phyloP scores from a whole-genome alignment of 2,888 invertebrate species.

The Hymenopus coronatus region DNA sequence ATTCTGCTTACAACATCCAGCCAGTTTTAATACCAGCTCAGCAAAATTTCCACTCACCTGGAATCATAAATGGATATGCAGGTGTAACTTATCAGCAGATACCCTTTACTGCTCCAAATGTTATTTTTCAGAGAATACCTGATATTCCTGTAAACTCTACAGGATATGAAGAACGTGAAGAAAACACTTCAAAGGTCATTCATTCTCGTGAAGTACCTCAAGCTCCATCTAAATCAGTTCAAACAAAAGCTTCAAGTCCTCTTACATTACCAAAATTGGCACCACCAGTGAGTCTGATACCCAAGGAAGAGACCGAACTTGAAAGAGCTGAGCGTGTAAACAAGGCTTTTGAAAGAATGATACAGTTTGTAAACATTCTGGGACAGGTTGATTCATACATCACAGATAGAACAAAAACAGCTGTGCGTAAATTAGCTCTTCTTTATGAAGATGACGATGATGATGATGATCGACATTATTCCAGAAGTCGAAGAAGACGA shows the following conservation, averaged over 20 bases:
- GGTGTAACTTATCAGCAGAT: not conserved
- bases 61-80: not conserved
- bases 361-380: slow-evolving; percentile 51
- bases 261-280: not conserved
- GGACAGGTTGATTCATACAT: slow-evolving; percentile 53
- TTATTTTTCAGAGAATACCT: not conserved
- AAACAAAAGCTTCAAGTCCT: not conserved
- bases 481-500: not conserved
- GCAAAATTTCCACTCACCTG: not conserved
- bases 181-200: not conserved
- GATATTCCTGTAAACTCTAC: not conserved
- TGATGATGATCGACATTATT: not conserved
- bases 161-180: not conserved
- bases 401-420: slow-evolving; percentile 42
- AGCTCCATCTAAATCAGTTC: not conserved
- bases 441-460: not conserved
- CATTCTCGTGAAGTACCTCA: not conserved
- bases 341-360: slow-evolving; percentile 50
- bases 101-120: not conserved
- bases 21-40: not conserved
- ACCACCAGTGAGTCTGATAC: not conserved
- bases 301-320: not conserved
- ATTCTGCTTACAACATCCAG: not conserved
- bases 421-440: not conserved
- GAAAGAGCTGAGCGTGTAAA: slow-evolving; percentile 43